Conservation (phyloP, 1,140 invertebrate species). For the Drosophila orena region DNA sequence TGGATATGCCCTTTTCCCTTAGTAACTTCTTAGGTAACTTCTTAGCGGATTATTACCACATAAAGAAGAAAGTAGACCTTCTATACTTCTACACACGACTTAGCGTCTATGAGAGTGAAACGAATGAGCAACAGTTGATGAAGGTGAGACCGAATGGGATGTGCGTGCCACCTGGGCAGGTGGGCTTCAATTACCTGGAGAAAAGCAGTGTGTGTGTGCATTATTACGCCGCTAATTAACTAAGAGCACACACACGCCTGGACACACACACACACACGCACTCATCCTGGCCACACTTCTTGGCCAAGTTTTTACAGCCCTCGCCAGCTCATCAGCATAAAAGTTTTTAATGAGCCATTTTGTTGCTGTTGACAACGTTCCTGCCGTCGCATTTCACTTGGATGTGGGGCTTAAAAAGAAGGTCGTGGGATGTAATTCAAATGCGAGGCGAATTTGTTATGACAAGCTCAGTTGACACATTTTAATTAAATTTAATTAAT, state of each 20-base stretch:
- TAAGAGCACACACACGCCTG: conserved; percentile 47
- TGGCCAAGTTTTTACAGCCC: conserved; percentile 56
- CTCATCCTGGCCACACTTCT: conserved; percentile 14
- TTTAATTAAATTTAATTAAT: conserved; percentile 84
- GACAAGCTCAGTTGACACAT: conserved; percentile 81
- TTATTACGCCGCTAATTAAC: conserved; percentile 76
- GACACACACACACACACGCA: neutral
- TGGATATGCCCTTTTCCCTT: too few species aligned
- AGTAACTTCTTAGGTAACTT: too few species aligned
- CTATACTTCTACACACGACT: neutral
- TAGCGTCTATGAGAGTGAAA: neutral
- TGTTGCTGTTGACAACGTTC: conserved; percentile 40
- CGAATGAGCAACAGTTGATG: conserved; percentile 19
- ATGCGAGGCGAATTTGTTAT: conserved; percentile 76
- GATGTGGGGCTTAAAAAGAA: neutral
- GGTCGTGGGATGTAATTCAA: conserved; percentile 14
- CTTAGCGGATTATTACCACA: too few species aligned
- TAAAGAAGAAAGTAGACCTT: neutral
- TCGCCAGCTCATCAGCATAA: conserved; percentile 76
- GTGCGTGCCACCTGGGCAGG: conserved; percentile 28
- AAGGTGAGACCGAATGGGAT: conserved; percentile 2
- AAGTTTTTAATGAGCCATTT: conserved; percentile 83
- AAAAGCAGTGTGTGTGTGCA: conserved; percentile 28
- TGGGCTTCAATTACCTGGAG: conserved; percentile 17
- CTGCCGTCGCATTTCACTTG: conserved; percentile 16